Conservation (phyloP, 64 coral and sea anemone genomes). For the Montipora cactus region DNA sequence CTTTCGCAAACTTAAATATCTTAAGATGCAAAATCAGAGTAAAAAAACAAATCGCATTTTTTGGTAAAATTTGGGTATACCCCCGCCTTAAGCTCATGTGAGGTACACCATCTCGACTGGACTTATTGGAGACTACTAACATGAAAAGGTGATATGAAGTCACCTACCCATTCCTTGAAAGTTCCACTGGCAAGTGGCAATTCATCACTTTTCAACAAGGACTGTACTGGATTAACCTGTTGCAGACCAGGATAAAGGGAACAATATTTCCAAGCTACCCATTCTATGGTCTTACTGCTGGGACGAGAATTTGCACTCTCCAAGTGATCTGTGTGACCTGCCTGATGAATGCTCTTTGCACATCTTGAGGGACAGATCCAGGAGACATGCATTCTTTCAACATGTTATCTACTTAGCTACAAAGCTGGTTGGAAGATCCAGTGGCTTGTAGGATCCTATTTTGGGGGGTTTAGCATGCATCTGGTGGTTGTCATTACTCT, state of each 20-base stretch:
- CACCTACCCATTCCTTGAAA: background rate
- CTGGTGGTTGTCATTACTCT: background rate
- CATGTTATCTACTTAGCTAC: background rate
- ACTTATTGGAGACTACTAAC: no score
- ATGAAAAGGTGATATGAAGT: background rate
- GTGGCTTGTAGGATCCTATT: no score
- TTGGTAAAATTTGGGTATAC: constrained; percentile 11
- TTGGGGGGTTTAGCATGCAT: no score
- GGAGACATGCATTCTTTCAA: background rate
- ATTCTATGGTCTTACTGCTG: background rate
- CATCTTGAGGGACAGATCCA: background rate
- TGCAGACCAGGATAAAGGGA: background rate
- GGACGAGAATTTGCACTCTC: background rate
- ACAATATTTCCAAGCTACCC: background rate
- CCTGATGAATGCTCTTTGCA: background rate
- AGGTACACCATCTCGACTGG: no score
- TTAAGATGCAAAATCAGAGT: constrained; percentile 44
- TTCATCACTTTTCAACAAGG: background rate
- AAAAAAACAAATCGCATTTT: constrained; percentile 40
- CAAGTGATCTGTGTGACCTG: background rate
- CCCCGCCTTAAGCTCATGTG: background rate
- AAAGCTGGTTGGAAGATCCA: no score
- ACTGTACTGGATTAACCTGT: background rate
- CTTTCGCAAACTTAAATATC: constrained; percentile 31
- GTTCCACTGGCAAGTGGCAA: background rate